Conservation (phyloP, 92 coral and sea anemone genomes). For the Diadumene lineata region DNA sequence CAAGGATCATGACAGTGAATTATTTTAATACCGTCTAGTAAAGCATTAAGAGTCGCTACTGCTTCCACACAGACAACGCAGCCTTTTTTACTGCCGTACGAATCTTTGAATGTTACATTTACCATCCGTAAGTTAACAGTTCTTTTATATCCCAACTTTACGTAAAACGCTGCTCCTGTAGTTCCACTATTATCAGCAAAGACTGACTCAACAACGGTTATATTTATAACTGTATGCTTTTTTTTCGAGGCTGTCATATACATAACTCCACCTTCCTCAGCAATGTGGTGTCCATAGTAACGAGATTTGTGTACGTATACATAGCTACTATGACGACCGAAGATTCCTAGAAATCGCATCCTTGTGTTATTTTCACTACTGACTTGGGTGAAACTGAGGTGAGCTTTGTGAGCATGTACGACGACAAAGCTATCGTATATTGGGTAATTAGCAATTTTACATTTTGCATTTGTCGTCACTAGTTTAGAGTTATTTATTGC, state of each 20-base stretch:
- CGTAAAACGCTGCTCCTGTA: constrained; percentile 8
- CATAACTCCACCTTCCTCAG: constrained; percentile 22
- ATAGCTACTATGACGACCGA: neutral
- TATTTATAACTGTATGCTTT: neutral
- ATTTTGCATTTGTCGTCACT: neutral
- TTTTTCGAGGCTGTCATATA: neutral
- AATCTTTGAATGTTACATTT: constrained; percentile 11
- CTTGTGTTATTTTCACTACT: constrained; percentile 10
- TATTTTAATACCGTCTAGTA: neutral
- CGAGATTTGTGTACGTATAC: constrained; percentile 7
- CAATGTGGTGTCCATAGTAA: constrained; percentile 16
- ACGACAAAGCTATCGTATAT: constrained; percentile 1
- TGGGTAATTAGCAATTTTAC: neutral
- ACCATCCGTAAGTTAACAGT: neutral
- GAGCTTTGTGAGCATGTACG: neutral
- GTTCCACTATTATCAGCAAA: constrained; percentile 9
- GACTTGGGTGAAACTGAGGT: constrained; percentile 7
- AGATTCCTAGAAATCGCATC: constrained; percentile 7
- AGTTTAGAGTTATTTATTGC: constrained; percentile 1
- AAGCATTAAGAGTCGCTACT: neutral
- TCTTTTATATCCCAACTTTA: neutral
- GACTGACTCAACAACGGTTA: neutral
- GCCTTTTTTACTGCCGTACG: constrained; percentile 2
- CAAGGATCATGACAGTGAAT: neutral
- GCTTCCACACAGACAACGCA: constrained; percentile 7